Base-by-base conservation (phyloP, 2,797 vertebrate species). In the Sandelia bainsii region DNA sequence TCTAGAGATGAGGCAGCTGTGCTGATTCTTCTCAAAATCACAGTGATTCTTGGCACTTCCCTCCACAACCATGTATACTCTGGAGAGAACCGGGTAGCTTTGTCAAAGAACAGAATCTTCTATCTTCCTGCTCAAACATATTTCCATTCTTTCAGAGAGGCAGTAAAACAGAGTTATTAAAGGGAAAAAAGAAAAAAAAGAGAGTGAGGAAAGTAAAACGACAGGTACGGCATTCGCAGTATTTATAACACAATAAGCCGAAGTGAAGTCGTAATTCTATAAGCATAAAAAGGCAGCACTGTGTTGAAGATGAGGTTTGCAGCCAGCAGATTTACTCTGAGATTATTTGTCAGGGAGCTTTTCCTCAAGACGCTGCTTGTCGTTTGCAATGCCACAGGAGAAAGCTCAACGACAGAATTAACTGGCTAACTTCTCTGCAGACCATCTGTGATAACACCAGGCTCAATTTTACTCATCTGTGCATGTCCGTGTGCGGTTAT, bases 381-480 rank as follows among this genome's bases (percentile, higher is more conserved):
- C 65, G 56, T 83, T 67, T 75, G 59, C 66, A 64, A 72, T 42
- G 72, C 78, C 69, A 84, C 19, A 1, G 66, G 62, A 85, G 68
- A 73, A 81, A 78, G 72, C 77, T 85, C 81, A 77, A 70, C 84
- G 76, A 86, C 78, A 57, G 82, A 80, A 83, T 87, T 86, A 86
- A 85, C 83, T 85, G 82, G 70, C 79, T 71, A 68, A 78, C 77
- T 84, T 80, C 81, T 84, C 84, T 72, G 72, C 68, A 91, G 70
- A 90, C 90, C 86, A 86, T 90, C 88, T 90, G 85, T 81, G 80
- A 86, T 88, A 86, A 92, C 82, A 93, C 81, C 80, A 67, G 68
- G 80, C 86, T 83, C 67, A 64, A 74, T 89, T 89, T 86, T 83
- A 84, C 83, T 86, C 82, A 80, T 88, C 73, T 79, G 60, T 80